These are phyloP conservation scores for Agrochola lota DNA, from an alignment of 2,888 invertebrate species.

Conservation along the genomic window DNA sequence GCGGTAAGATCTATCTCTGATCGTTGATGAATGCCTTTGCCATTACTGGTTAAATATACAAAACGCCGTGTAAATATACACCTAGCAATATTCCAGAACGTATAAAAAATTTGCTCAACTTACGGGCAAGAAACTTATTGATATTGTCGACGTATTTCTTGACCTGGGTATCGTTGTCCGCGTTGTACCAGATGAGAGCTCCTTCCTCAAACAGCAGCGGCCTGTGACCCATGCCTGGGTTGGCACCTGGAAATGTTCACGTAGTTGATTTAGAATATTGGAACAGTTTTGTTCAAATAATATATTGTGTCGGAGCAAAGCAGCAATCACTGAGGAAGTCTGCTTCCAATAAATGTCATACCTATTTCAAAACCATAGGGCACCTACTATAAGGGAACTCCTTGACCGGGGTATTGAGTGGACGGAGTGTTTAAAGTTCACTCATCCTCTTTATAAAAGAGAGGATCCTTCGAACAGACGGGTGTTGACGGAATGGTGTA, in stretches of 20 bases:
- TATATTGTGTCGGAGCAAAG: not conserved
- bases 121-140: conserved; percentile 91
- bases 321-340: not conserved
- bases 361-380: not conserved
- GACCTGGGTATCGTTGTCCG: conserved; percentile 88
- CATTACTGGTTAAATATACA: not conserved
- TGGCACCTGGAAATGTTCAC: conserved; percentile 81
- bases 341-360: not conserved
- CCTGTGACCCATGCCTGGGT: conserved; percentile 93
- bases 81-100: no score
- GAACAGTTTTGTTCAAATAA: not conserved
- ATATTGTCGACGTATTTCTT: conserved; percentile 91
- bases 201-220: conserved; percentile 91
- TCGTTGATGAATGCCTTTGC: not conserved
- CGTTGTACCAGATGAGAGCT: conserved; percentile 92
- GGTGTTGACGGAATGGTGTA: no score
- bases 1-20: not conserved
- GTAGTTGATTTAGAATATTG: not conserved
- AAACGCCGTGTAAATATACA: no score
- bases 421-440: no score
- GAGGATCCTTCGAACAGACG: no score
- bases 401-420: not conserved
- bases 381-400: not conserved
- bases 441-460: no score
- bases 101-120: conserved; percentile 72